Evolutionary conservation across 2,888 invertebrate species (phyloP), one percentile per base, ranked within the genome.

Genomic region (Nomada hirtipes): DNA sequence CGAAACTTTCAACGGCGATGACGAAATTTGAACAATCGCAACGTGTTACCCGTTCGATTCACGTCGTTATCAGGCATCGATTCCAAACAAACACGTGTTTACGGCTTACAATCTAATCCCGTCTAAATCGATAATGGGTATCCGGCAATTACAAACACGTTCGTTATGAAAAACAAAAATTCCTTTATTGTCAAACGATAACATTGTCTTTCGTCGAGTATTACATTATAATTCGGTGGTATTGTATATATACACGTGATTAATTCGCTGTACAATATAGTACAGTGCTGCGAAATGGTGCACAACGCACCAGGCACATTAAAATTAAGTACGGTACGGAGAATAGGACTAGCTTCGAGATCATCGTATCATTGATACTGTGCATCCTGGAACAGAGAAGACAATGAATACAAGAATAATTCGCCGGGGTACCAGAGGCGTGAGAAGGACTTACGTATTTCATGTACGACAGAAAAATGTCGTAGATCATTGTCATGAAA

Each of bases 401-500:
- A 57, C 20, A 23, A 44, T 11, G 55, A 13, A 3, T 20, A 55
- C 18, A 15, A 60, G 64, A 13, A 18, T n/a, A 20, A n/a, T 15
- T 60, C 18, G 18, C 55, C 11, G 44, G 9, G n/a, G 2, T 10
- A 2, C 26, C 1, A 9, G 23, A 29, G 10, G 0, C 4, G 0
- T 42, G 42, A 42, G n/a, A 0, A 59, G 42, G 69, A 93, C 92
- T 91, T 87, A 94, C 95, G 93, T 98, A 97, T 94, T 98, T 98
- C 90, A 98, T 96, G 92, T 97, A 98, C 0, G 98, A 98, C 80
- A 99, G 94, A 92, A 98, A 98, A 80, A 97, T 95, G 94, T 99
- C 97, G 94, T 98, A 99, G 42, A 97, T 91, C 94, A 98, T 97
- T 64, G 98, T 98, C 85, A 98, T 96, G 73, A 95, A 93, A 93